Percentiles rank a stretch among this genome's conserved stretches.
Conservation (phyloP, 1,140 invertebrate species). For the Vanessa atalanta region DNA sequence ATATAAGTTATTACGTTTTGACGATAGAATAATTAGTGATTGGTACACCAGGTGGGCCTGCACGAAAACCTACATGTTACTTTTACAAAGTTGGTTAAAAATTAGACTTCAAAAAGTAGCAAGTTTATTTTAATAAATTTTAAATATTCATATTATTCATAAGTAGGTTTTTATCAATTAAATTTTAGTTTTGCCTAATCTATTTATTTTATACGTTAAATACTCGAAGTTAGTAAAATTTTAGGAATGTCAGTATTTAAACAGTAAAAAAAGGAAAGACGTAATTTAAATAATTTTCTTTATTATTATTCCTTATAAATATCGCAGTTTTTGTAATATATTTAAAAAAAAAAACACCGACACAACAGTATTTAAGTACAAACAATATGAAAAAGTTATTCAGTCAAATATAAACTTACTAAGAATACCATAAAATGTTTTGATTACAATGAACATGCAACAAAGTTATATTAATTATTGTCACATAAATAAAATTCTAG, state of each 20-base stretch:
- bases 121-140: no score
- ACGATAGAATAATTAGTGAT: no score
- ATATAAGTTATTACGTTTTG: no score
- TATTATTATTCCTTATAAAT: slow-evolving; percentile 33
- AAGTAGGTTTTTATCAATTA: no score
- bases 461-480: slow-evolving; percentile 16
- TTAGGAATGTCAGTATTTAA: not conserved
- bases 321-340: slow-evolving; percentile 29
- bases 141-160: no score
- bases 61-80: no score
- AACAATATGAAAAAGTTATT: slow-evolving; percentile 23
- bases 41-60: no score
- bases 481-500: slow-evolving; percentile 19
- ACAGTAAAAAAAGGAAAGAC: slow-evolving; percentile 18
- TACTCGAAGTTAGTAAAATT: no score
- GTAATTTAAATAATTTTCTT: slow-evolving; percentile 28
- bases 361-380: slow-evolving; percentile 29
- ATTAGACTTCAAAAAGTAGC: no score
- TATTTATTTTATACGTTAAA: no score
- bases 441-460: slow-evolving; percentile 28
- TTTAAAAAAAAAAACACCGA: slow-evolving; percentile 14
- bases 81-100: no score
- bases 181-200: no score
- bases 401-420: slow-evolving; percentile 22
- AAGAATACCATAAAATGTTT: slow-evolving; percentile 20